Base-by-base conservation (phyloP, 2,888 invertebrate species). In the Elysia crispata region DNA sequence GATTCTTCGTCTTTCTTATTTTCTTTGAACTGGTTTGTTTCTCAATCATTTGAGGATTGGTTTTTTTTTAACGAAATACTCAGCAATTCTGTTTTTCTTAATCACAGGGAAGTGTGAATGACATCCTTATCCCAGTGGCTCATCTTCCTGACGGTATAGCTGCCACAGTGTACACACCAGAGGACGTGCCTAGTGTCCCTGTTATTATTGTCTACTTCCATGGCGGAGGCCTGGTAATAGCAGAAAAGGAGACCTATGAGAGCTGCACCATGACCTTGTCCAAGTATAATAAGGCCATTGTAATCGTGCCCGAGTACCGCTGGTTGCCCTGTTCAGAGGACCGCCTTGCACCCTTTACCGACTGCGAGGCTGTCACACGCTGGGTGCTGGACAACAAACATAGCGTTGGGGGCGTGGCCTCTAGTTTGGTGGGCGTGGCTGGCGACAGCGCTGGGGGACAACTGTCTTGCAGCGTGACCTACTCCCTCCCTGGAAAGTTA, bases 311-410 rank as follows among this genome's bases (percentile, higher is more conserved):
- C 49, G 79, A 78, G 23, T 81, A 81, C 49, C 75, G 81, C 31
- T 75, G 79, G 28, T 74, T 75, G 33, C 81, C 81, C 1, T 73
- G 66, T 33, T 31, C 76, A 20, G 66, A 76, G 28, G 76, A 30
- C 25, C 78, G 73, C 0, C 69, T 78, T 13, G 78, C 50, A 23
- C 70, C 76, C 28, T 79, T 81, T 25, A 28, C 79, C 30, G 81
- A 81, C 79, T 70, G 74, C 30, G 28, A 33, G 15, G 8, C 49
- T 49, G 78, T 75, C 18, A 20, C 67, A 5, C 41, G 66, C 30
- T 81, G 81, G 81, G 72, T 81, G 30, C 64, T 79, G 49, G 62
- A 18, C 30, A 78, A 81, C 64, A 81, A 79, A 60, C 8, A 3
- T 5, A 13, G 6, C 5, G 1, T 70, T 13, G 49, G 41, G 20